Evolutionary conservation across 1,140 invertebrate species (phyloP), one percentile per base, ranked within the genome.

Genomic region (Drosophila pseudoananassae): DNA sequence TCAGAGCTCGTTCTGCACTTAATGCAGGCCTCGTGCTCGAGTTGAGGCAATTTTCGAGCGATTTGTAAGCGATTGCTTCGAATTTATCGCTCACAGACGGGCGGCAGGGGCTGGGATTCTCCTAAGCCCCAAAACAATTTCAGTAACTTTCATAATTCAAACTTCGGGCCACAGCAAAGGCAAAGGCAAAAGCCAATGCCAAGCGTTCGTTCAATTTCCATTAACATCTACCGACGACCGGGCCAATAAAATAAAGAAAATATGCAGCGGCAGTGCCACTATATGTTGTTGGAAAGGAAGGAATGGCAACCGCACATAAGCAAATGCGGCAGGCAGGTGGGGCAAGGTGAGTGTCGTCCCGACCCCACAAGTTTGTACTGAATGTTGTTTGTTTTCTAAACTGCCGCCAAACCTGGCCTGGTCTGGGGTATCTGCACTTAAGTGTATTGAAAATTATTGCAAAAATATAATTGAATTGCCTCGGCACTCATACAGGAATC

Each of bases 371-470:
- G 46, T 70, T 82, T 68, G 69, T 59, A 75, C 68, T 71, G 83
- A 75, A 59, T 88, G 83, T 88, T 85, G 82, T 85, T 85, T 85
- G 82, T 85, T 85, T 85, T 85, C 78, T 88, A 85, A 85, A 87
- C 83, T 82, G 74, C 83, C 82, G 78, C 65, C 83, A 78, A 87
- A 78, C 61, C 77, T 27, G 45, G 57, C 2, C 40, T 17, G 46
- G 27, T 7, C 5, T 38, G 51, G 14, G 33, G 56, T 73, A 60
- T 61, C 75, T 90, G 85, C 85, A 90, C 85, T 90, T 90, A 82
- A 90, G 85, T 87, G 85, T 90, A 90, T 90, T 90, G 81, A 77
- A 90, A 90, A 90, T 90, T 90, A 90, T 90, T 90, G 87, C 85
- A 90, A 87, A 90, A 82, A 85, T 79, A 87, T 90, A 82, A 82